Evolutionary conservation across 2,888 invertebrate genomes (phyloP).

Genomic region (Agapetus fuscipes): DNA sequence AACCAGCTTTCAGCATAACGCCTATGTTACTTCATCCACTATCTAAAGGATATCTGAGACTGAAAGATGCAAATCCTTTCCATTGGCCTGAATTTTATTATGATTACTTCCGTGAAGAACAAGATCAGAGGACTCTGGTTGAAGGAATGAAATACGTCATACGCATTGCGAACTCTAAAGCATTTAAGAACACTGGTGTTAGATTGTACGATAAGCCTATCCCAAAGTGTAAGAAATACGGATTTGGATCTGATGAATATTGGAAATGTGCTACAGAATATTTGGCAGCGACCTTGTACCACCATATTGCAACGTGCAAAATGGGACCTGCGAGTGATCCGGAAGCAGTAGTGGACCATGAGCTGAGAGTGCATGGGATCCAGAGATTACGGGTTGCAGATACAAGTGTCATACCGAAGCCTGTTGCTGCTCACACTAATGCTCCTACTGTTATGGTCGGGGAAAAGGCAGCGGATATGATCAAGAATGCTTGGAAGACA

Average conservation of each 20-base stretch:
- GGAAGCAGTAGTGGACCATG: conserved; percentile 53
- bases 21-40: conserved; percentile 66
- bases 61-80: conserved; percentile 63
- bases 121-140: conserved; percentile 50
- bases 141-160: conserved; percentile 53
- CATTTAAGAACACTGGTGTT: conserved; percentile 50
- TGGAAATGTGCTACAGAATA: conserved; percentile 60
- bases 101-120: conserved; percentile 62
- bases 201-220: conserved; percentile 40
- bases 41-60: conserved; percentile 57
- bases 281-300: conserved; percentile 52
- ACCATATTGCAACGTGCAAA: conserved; percentile 58
- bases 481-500: conserved; percentile 47
- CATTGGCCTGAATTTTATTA: conserved; percentile 70
- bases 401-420: conserved; percentile 56
- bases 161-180: conserved; percentile 44
- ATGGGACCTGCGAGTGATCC: conserved; percentile 59
- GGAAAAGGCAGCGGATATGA: conserved; percentile 60
- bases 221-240: conserved; percentile 40
- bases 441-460: conserved; percentile 63
- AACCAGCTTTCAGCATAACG: conserved; percentile 51
- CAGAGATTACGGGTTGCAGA: conserved; percentile 54
- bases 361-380: conserved; percentile 52
- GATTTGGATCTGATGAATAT: conserved; percentile 53
- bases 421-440: conserved; percentile 57